Percentiles rank a stretch among this genome's conserved stretches.
Evolutionary conservation across 1,140 invertebrate genomes (phyloP).

Genomic region (Zaprionus capensis): DNA sequence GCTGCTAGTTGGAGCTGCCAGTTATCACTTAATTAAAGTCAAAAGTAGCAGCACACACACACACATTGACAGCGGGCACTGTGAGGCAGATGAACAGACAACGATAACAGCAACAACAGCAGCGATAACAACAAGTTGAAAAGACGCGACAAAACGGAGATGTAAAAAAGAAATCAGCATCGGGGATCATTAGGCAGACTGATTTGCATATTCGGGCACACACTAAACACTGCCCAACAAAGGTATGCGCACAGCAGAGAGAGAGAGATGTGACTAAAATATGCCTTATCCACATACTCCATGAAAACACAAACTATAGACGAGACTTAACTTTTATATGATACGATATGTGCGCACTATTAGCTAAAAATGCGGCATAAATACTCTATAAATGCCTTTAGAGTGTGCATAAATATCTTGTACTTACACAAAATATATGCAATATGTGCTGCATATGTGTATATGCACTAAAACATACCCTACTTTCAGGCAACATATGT

Average conservation of each 20-base stretch:
- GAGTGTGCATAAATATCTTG: no score
- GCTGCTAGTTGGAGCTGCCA: constrained; percentile 5
- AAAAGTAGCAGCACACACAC: constrained; percentile 20
- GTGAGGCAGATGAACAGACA: not conserved
- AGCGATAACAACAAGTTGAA: not conserved
- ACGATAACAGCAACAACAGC: not conserved
- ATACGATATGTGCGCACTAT: no score
- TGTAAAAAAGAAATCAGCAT: not conserved
- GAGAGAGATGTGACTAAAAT: not conserved
- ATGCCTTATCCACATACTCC: no score
- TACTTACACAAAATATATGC: no score
- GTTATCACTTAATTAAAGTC: constrained; percentile 72
- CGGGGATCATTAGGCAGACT: not conserved
- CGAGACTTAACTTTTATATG: not conserved
- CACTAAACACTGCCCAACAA: not conserved
- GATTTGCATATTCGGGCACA: not conserved
- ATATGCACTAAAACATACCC: no score
- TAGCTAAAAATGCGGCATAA: no score
- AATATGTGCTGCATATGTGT: no score
- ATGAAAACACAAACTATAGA: not conserved
- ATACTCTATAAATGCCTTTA: no score
- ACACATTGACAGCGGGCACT: not conserved
- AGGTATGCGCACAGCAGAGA: not conserved
- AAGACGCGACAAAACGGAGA: not conserved
- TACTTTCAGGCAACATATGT: no score